phyloP scores from a whole-genome alignment of 2,797 vertebrate species.

The Falco columbarius region DNA sequence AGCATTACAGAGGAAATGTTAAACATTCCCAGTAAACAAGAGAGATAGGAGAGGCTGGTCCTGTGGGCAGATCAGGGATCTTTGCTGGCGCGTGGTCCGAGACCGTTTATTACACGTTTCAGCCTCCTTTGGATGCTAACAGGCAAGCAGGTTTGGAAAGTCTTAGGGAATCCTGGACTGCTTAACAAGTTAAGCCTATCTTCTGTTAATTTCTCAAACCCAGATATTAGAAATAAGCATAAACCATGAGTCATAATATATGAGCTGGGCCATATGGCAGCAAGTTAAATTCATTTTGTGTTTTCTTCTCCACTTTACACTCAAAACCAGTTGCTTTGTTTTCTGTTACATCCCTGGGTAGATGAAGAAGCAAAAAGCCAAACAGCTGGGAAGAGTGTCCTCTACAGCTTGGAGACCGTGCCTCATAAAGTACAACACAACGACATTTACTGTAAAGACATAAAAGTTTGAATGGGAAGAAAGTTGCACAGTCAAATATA shows the following conservation, averaged over 20 bases:
- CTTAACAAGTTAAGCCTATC: background rate
- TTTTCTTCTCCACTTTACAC: background rate
- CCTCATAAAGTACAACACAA: fast-evolving
- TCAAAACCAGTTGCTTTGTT: background rate
- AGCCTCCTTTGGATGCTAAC: background rate
- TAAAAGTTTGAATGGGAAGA: fast-evolving
- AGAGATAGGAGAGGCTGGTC: constrained; percentile 22
- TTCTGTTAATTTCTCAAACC: background rate
- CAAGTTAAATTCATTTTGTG: fast-evolving
- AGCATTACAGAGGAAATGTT: constrained; percentile 42
- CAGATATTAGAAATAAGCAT: background rate
- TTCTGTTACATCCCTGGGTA: background rate
- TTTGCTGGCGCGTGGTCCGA: background rate
- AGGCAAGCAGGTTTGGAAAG: background rate
- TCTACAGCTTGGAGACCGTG: background rate
- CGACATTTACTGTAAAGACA: background rate
- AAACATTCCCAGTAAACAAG: constrained; percentile 70
- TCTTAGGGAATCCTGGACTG: background rate
- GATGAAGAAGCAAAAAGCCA: background rate
- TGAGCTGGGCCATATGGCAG: background rate
- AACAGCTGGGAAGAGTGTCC: fast-evolving
- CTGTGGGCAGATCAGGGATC: constrained; percentile 14
- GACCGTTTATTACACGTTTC: background rate
- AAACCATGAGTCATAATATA: background rate
- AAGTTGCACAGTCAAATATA: background rate